These are phyloP conservation scores for Agrypnus murinus DNA, from an alignment of 2,888 invertebrate genomes.

Conservation along the genomic window DNA sequence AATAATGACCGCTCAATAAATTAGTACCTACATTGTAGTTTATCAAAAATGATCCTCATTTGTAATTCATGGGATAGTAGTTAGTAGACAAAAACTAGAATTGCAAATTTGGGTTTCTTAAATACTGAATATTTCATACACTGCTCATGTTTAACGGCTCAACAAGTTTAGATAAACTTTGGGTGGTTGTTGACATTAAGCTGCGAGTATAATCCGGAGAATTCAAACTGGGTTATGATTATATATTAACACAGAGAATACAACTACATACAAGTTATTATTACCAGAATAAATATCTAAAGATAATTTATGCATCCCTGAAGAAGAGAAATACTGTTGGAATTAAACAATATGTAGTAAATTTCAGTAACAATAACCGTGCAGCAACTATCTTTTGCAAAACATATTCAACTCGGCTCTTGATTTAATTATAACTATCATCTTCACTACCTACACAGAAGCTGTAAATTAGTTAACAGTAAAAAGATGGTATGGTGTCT, in stretches of 20 bases:
- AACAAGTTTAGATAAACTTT: constrained; percentile 25
- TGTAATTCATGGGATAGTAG: no score
- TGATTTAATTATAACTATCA: no score
- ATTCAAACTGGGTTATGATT: constrained; percentile 11
- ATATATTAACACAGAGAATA: constrained; percentile 7
- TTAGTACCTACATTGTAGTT: no score
- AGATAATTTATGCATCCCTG: constrained; percentile 16
- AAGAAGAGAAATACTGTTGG: background rate
- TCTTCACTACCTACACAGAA: no score
- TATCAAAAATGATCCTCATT: no score
- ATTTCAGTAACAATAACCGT: background rate
- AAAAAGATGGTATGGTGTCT: no score
- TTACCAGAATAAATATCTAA: background rate
- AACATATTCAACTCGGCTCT: no score
- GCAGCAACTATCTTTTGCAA: background rate
- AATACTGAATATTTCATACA: constrained; percentile 2
- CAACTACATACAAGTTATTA: background rate
- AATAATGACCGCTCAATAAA: no score
- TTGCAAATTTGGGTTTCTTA: no score
- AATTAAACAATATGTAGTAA: background rate
- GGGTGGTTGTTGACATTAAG: constrained; percentile 18
- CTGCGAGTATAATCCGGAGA: constrained; percentile 24
- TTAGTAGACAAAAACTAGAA: no score
- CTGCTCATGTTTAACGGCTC: background rate
- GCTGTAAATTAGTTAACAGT: no score